Conservation (phyloP, 2,888 invertebrate species). For the Andrena bucephala region DNA sequence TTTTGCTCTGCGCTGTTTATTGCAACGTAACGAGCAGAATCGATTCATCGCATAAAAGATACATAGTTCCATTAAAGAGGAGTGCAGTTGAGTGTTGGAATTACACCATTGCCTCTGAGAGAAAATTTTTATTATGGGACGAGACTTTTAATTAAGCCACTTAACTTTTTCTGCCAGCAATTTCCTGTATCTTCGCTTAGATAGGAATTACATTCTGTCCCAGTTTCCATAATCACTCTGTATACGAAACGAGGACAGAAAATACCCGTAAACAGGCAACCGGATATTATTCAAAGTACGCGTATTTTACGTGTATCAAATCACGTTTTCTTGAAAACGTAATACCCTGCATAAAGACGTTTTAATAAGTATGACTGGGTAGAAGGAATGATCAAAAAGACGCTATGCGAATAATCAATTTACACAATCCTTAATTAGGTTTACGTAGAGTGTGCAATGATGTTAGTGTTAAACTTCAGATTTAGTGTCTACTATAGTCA, state of each 20-base stretch:
- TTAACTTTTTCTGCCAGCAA: slow-evolving; percentile 6
- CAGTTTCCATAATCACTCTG: not conserved
- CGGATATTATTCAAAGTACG: not conserved
- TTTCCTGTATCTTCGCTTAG: slow-evolving; percentile 12
- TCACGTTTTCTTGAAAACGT: not conserved
- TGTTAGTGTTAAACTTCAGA: too few relatives aligned
- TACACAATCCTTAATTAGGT: too few relatives aligned
- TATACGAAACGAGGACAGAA: not conserved
- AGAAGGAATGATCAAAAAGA: too few relatives aligned
- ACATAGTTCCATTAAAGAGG: slow-evolving; percentile 1
- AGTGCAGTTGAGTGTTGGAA: slow-evolving; percentile 5
- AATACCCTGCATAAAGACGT: not conserved
- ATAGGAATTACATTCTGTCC: slow-evolving; percentile 5
- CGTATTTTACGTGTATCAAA: not conserved
- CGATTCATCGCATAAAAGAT: not conserved
- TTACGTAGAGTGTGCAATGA: too few relatives aligned
- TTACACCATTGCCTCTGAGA: not conserved
- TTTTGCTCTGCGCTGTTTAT: not conserved
- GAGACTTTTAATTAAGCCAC: slow-evolving; percentile 12
- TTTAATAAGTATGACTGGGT: not conserved
- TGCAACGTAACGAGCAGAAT: not conserved
- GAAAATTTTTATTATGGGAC: slow-evolving; percentile 5
- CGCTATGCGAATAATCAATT: too few relatives aligned
- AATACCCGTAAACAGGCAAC: not conserved
- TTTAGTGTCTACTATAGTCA: too few relatives aligned